Base-by-base conservation (phyloP, 2,888 invertebrate genomes). In the Ophion ventricosus region DNA sequence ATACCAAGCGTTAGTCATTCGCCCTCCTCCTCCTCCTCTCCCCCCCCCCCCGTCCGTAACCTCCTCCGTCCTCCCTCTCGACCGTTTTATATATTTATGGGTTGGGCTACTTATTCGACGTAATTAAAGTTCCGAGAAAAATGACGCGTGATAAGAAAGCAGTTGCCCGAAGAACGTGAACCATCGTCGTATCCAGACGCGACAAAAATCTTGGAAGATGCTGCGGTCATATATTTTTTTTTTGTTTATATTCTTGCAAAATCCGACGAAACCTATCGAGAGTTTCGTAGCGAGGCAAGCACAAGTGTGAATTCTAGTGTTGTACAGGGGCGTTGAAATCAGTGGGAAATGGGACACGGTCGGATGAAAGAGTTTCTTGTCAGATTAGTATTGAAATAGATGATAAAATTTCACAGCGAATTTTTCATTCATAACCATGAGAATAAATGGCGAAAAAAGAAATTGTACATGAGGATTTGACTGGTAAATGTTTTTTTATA, bases 121-220 rank as follows among this genome's bases (percentile, higher is more conserved):
- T 90, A 91, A 92, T 92, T 88, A 90, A 89, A 79, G 90, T 91
- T 91, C 91, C 88, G 87, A 87, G 91, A 90, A 91, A 90, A 90
- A 90, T 91, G 90, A 91, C 90, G 90, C 88, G 90, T 90, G 92
- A 92, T 91, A 91, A 91, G 90, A 89, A 88, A 86, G 83, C 84
- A 59, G 76, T 82, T 76, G 57, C 63, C 49, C 35, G 72, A 26
- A 43, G 26, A 78, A 61, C 23, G 54, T 63, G 59, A 70, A 59
- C 49, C 14, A 59, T 17, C 49, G 23, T 67, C 20, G 29, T 25
- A 10, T 57, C 57, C 66, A 56, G 63, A 40, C 20, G 64, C 7
- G 14, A 20, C 14, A 63, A 61, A 23, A 56, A 75, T 49, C 25
- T 72, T 3, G 59, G 20, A 43, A 73, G 63, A 73, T 78, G 49